Conservation (phyloP, 2,113 vertebrate genomes). For the Sterrhoptilus dennistouni region DNA sequence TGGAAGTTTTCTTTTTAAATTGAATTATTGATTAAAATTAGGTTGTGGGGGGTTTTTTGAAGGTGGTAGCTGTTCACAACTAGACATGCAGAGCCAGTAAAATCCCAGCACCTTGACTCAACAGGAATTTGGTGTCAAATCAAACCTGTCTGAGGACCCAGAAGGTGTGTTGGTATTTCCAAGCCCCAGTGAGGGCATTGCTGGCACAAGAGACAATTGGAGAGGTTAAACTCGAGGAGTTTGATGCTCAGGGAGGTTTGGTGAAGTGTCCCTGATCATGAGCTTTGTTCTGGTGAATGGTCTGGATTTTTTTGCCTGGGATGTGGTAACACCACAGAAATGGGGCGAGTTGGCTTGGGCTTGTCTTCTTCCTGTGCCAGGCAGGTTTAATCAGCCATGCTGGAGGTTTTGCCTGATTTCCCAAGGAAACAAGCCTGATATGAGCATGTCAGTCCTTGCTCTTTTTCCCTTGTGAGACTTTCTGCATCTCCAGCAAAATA, state of each 20-base stretch:
- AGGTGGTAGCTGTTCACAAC: neutral
- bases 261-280: neutral
- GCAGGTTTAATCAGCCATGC: neutral
- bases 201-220: neutral
- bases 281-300: fast-evolving
- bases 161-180: neutral
- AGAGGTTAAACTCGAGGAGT: neutral
- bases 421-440: neutral
- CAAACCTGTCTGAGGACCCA: neutral
- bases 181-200: neutral
- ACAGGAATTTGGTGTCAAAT: neutral
- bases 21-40: neutral
- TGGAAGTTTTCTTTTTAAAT: neutral
- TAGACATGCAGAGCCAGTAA: fast-evolving
- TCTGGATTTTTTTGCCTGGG: neutral
- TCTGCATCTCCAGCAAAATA: neutral
- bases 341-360: neutral
- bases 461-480: neutral
- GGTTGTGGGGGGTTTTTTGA: neutral
- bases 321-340: neutral
- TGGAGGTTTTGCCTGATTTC: neutral
- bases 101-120: neutral
- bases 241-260: neutral
- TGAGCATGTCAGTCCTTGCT: fast-evolving
- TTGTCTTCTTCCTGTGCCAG: neutral